Percentiles rank a stretch among this genome's conserved stretches.
These are phyloP conservation scores for Ptilodon capucinus DNA, from an alignment of 2,888 invertebrate species.

Conservation along the genomic window DNA sequence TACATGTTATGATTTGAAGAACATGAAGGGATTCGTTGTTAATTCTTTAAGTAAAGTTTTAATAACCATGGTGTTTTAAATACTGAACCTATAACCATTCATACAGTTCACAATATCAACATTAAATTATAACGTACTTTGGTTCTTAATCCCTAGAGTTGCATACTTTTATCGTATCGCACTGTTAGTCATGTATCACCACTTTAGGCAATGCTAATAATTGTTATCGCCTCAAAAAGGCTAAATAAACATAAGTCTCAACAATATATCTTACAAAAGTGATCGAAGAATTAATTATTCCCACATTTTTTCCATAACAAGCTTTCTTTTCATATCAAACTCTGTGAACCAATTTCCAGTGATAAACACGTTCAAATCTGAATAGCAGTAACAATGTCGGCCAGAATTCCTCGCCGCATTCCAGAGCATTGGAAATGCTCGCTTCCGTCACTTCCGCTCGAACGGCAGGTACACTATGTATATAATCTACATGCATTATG, in stretches of 20 bases:
- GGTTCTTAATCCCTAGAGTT: too few species aligned
- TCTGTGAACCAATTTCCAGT: conserved; percentile 3
- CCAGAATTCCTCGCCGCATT: conserved; percentile 22
- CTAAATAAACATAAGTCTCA: neutral
- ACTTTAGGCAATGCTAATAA: too few species aligned
- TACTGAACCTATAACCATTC: too few species aligned
- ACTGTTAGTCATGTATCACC: too few species aligned
- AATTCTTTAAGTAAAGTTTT: too few species aligned
- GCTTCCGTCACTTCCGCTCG: conserved; percentile 21
- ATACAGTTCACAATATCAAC: too few species aligned
- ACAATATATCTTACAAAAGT: neutral
- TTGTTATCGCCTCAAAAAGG: neutral
- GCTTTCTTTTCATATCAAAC: conserved; percentile 1
- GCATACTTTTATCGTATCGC: too few species aligned
- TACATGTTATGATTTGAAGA: too few species aligned
- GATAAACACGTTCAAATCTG: conserved; percentile 8
- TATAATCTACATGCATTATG: conserved; percentile 14
- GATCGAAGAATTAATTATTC: neutral
- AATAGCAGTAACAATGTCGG: conserved; percentile 13
- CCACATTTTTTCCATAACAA: neutral
- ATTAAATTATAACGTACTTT: too few species aligned
- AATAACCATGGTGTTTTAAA: too few species aligned
- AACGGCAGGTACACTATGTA: conserved; percentile 16
- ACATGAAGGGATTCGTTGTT: too few species aligned
- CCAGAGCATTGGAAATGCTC: conserved; percentile 27